Percentiles rank a stretch among this genome's conserved stretches.
These are phyloP conservation scores for Drosophila novamexicana DNA, from an alignment of 1,140 invertebrate genomes.

Conservation along the genomic window DNA sequence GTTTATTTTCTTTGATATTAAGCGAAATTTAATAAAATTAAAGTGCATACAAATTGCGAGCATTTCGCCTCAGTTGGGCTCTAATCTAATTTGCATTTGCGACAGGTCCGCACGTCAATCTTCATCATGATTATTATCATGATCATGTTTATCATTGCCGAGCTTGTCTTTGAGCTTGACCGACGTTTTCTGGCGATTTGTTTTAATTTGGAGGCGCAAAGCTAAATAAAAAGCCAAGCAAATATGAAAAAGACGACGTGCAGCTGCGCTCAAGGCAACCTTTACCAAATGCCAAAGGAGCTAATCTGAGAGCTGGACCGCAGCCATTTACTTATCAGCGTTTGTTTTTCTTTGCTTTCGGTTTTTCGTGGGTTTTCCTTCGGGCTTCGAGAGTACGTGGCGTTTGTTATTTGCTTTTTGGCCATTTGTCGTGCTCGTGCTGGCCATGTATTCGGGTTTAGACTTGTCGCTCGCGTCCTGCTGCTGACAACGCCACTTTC, in stretches of 20 bases:
- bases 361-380: slow-evolving; percentile 34
- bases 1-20: slow-evolving; percentile 37
- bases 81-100: slow-evolving; percentile 78
- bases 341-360: slow-evolving; percentile 34
- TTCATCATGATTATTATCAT: slow-evolving; percentile 62
- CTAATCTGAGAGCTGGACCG: slow-evolving; percentile 26
- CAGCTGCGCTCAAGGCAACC: slow-evolving; percentile 17
- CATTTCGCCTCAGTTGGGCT: slow-evolving; percentile 18
- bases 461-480: slow-evolving; percentile 33
- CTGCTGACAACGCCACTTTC: slow-evolving; percentile 73
- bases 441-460: slow-evolving; percentile 3
- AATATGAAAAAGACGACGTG: too few species aligned
- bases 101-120: slow-evolving; percentile 61
- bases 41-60: slow-evolving; percentile 67
- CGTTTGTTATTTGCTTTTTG: slow-evolving; percentile 55
- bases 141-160: slow-evolving; percentile 41
- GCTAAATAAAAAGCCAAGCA: slow-evolving; percentile 16
- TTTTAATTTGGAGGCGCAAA: slow-evolving; percentile 55
- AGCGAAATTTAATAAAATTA: slow-evolving; percentile 71
- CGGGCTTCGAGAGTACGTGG: slow-evolving; percentile 47
- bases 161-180: slow-evolving; percentile 54
- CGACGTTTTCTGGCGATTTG: slow-evolving; percentile 55
- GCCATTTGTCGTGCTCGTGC: slow-evolving; percentile 30
- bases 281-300: slow-evolving; percentile 25
- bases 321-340: slow-evolving; percentile 28